Evolutionary conservation across 2,797 vertebrate genomes (phyloP), one percentile per base, ranked within the genome.

Genomic region (Podarcis siculus): DNA sequence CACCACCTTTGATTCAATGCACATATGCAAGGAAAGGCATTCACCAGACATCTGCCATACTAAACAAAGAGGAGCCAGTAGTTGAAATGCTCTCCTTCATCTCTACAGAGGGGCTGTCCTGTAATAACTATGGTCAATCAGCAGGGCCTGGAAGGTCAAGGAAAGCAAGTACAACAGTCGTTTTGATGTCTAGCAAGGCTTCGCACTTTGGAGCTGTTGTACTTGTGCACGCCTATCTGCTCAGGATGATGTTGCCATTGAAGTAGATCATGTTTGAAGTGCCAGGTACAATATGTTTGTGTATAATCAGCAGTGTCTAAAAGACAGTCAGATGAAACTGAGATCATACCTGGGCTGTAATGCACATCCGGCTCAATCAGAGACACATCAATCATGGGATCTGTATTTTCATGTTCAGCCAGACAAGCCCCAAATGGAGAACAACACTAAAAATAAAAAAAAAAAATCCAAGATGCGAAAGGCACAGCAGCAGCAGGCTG

Each of bases 291-390:
- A n/a, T 42, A 69, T 39, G 42, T 66, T 67, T 69, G 64, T 67
- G 61, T 55, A 45, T 42, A 69, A 86, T 45, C 85, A 79, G 45
- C 6, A 21, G 39, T 79, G 82, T 42, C 69, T 90, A 75, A 87
- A 87, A 80, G 58, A 42, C 58, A 13, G 8, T 42, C 25, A 75
- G 55, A 75, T 39, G 64, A 83, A 85, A 45, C 19, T 8, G 39
- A 90, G 61, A 67, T 76, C 27, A 73, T 80, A 66, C n/a, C 37
- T 71, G 27, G 69, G 27, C 69, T 30, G 42, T 55, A 58, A 80
- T 67, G n/a, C 3, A 39, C 67, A 42, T 42, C 58, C 71, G 64
- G 30, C 32, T 58, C 89, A 81, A 80, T 85, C 61, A 82, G 78
- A 61, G 25, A 25, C 2, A 17, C 66, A 82, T 81, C 55, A 35